Evolutionary conservation across 2,888 invertebrate genomes (phyloP), one percentile per base, ranked within the genome.

Genomic region (Pachliopta kotzebuea): DNA sequence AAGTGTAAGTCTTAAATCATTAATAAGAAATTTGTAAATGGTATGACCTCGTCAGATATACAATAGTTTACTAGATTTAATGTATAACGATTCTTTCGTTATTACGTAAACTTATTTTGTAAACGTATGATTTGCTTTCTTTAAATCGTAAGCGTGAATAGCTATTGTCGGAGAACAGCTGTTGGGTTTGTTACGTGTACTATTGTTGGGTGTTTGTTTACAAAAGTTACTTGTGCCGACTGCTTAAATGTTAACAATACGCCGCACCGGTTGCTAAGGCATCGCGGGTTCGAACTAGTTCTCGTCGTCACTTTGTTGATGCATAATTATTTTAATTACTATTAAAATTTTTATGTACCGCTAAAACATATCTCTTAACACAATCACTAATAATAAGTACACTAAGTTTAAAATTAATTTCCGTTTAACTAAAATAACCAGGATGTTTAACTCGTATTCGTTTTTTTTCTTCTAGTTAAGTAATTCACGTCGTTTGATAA

Each of bases 141-240:
- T 87, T 88, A 88, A 89, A 79, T 72, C 71, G 76, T 72, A 72
- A 77, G 78, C 77, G 73, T 78, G 72, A 80, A 84, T 86, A 83
- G 85, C 86, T 83, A 88, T 90, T 90, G 88, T 89, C 75, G 78
- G 74, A 71, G 76, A 80, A 79, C 85, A 85, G 86, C 85, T 88
- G 90, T 84, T 78, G 73, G 26, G 77, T 78, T 78, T 71, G 85
- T 85, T 86, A 84, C 83, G 83, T 78, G 74, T 77, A 68, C 80
- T 72, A 84, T 88, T 86, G 85, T 87, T 72, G 75, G 80, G 76
- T 55, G 62, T 61, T 80, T 80, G 79, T 85, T 87, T 81, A 78
- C 79, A 75, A 79, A 77, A 76, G 73, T 74, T 71, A 73, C 70
- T 72, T 76, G 76, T 72, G 74, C 50, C 21, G 11, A 72, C 74